A percentile compares a stretch with the other conserved stretches of the same genome.
Evolutionary conservation across 1,140 invertebrate species (phyloP).

Genomic region (Hycleus cichorii): DNA sequence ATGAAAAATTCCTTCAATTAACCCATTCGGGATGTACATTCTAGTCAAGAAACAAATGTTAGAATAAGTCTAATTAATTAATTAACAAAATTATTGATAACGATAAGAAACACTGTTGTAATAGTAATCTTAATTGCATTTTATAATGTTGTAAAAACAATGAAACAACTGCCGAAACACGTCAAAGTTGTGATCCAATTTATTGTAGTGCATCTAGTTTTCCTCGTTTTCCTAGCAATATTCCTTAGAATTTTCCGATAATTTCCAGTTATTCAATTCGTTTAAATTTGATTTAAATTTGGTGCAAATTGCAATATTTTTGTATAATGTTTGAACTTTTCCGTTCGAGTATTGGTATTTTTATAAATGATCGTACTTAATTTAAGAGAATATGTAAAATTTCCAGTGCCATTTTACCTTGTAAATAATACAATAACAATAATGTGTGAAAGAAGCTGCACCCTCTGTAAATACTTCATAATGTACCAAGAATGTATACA

Average conservation of each 20-base stretch:
- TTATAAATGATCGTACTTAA: constrained; percentile 15
- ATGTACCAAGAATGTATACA: constrained; percentile 29
- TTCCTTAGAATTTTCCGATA: too few relatives aligned
- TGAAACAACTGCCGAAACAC: constrained; percentile 19
- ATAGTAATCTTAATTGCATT: constrained; percentile 14
- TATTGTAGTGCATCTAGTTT: constrained; percentile 2
- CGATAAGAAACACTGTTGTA: constrained; percentile 13
- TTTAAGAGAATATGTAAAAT: constrained; percentile 6
- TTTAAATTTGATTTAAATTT: too few relatives aligned
- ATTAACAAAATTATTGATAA: constrained; percentile 2
- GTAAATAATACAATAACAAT: constrained; percentile 16
- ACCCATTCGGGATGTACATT: constrained; percentile 24
- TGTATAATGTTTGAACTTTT: too few relatives aligned
- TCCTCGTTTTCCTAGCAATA: too few relatives aligned
- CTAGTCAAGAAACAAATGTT: constrained; percentile 19
- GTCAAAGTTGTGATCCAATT: constrained; percentile 31
- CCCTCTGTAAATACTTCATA: constrained; percentile 21
- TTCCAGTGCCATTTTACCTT: constrained; percentile 22
- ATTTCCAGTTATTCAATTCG: too few relatives aligned
- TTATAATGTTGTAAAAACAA: constrained; percentile 8
- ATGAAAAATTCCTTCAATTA: constrained; percentile 23
- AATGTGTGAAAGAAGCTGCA: too few relatives aligned
- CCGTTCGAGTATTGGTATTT: constrained; percentile 3
- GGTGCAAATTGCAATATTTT: too few relatives aligned
- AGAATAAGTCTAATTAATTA: constrained; percentile 11